These are phyloP conservation scores for Drosophila carrolli DNA, from an alignment of 1,140 invertebrate species.

Conservation along the genomic window DNA sequence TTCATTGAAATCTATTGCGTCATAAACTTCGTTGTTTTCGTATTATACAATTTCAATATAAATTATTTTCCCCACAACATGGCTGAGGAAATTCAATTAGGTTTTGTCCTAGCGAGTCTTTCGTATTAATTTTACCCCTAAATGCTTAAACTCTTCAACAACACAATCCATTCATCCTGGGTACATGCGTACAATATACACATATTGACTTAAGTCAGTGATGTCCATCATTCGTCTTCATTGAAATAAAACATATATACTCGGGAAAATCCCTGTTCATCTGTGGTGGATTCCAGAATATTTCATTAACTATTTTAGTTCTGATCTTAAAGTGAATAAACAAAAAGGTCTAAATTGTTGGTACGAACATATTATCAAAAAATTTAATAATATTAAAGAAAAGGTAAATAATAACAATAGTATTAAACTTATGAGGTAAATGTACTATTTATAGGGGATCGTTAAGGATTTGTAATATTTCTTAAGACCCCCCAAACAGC, in stretches of 20 bases:
- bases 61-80: background rate
- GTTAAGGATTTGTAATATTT: no score
- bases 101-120: background rate
- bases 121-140: background rate
- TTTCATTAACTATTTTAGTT: no score
- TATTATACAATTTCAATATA: background rate
- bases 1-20: background rate
- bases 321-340: no score
- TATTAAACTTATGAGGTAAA: no score
- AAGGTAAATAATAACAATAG: no score
- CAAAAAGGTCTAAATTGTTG: no score
- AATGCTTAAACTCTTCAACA: background rate
- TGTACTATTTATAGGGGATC: no score
- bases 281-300: background rate
- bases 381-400: no score
- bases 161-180: background rate
- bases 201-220: background rate
- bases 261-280: background rate
- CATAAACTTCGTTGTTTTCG: background rate
- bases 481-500: background rate
- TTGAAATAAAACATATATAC: constrained; percentile 1
- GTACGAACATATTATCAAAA: no score
- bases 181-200: background rate
- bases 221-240: constrained; percentile 47
- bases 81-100: background rate